These are phyloP conservation scores for Pegoplata infirma DNA, from an alignment of 2,888 invertebrate species.

Conservation along the genomic window DNA sequence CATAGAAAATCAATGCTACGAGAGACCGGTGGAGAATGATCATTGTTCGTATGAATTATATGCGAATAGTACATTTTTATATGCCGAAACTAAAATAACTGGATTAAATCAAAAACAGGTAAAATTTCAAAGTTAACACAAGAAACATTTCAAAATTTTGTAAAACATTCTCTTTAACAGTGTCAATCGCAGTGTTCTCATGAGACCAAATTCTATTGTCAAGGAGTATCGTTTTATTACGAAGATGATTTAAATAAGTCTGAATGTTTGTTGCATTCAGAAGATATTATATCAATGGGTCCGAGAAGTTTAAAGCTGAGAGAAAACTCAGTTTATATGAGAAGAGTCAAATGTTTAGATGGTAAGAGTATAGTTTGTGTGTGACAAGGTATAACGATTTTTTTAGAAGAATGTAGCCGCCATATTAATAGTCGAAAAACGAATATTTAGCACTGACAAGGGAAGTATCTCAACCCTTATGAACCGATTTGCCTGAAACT, in stretches of 20 bases:
- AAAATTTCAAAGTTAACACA: no score
- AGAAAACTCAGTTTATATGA: constrained; percentile 84
- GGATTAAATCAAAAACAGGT: constrained; percentile 78
- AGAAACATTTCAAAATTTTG: no score
- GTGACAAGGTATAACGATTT: no score
- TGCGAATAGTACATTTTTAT: constrained; percentile 83
- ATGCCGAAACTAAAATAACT: constrained; percentile 78
- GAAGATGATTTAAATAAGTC: constrained; percentile 70
- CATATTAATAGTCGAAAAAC: no score
- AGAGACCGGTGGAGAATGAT: constrained; percentile 80
- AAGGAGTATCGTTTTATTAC: constrained; percentile 82
- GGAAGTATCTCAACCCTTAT: background rate
- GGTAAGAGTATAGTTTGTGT: constrained; percentile 80
- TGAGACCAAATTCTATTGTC: constrained; percentile 84
- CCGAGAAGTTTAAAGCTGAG: constrained; percentile 83
- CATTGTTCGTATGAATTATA: constrained; percentile 89
- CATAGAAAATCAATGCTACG: constrained; percentile 89
- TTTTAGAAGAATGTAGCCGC: no score
- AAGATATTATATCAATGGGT: constrained; percentile 89
- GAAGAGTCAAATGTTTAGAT: constrained; percentile 90
- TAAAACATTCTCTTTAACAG: constrained; percentile 69
- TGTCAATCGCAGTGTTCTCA: constrained; percentile 83
- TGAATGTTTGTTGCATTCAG: constrained; percentile 87
- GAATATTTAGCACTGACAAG: background rate
- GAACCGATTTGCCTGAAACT: background rate